Conservation (phyloP, 2,888 invertebrate genomes). For the Pocota personata region DNA sequence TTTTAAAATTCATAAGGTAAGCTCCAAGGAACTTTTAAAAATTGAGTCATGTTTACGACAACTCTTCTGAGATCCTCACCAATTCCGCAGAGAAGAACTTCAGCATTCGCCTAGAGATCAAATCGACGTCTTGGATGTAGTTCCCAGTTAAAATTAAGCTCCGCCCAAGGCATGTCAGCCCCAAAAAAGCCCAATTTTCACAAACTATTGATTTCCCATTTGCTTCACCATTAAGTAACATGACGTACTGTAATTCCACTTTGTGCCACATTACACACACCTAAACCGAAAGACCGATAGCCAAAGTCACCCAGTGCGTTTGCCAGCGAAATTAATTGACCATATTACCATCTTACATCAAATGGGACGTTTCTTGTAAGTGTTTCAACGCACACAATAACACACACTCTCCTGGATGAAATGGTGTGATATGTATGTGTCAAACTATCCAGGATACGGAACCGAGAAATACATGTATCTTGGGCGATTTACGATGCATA, state of each 20-base stretch:
- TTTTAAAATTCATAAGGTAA: too few relatives aligned
- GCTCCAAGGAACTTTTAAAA: too few relatives aligned
- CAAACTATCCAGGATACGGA: slow-evolving; percentile 33
- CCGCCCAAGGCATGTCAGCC: neutral
- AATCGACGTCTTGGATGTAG: too few relatives aligned
- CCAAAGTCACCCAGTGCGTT: slow-evolving; percentile 17
- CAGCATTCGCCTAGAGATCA: too few relatives aligned
- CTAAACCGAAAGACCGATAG: slow-evolving; percentile 31
- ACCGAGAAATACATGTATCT: slow-evolving; percentile 50
- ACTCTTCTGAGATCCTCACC: too few relatives aligned
- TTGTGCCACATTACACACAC: neutral
- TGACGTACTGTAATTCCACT: neutral
- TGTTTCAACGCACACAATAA: slow-evolving; percentile 1
- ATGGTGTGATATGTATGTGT: slow-evolving; percentile 58
- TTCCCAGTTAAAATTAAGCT: neutral
- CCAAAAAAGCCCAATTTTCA: neutral
- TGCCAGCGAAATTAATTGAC: slow-evolving; percentile 61
- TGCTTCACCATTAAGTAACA: slow-evolving; percentile 3
- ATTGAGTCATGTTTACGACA: too few relatives aligned
- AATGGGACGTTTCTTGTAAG: slow-evolving; percentile 65
- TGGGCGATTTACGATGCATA: slow-evolving; percentile 59
- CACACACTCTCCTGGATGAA: neutral
- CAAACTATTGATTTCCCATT: slow-evolving; percentile 6
- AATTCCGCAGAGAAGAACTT: too few relatives aligned
- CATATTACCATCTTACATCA: slow-evolving; percentile 70